These are phyloP conservation scores for Brachionus angularis DNA, from an alignment of 1,140 invertebrate species.

Conservation along the genomic window DNA sequence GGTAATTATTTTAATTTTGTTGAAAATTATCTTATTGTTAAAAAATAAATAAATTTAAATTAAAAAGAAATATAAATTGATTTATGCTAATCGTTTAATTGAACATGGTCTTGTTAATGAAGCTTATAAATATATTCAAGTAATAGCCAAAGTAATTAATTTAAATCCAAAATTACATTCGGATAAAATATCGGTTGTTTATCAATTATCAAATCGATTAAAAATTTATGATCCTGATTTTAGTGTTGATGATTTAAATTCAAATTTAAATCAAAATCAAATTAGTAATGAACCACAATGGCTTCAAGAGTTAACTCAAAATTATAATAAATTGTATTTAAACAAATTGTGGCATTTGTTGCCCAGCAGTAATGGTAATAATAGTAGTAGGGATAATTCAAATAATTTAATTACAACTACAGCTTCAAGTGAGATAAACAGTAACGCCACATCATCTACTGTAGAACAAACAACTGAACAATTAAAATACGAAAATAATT, in stretches of 20 bases:
- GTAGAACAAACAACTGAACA: too few species aligned
- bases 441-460: too few species aligned
- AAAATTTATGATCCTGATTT: constrained; percentile 71
- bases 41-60: constrained; percentile 4
- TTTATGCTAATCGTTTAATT: constrained; percentile 68
- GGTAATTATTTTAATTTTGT: background rate
- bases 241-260: background rate
- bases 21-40: background rate
- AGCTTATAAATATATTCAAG: constrained; percentile 47
- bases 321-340: constrained; percentile 5
- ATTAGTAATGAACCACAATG: background rate
- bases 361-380: background rate
- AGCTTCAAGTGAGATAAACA: too few species aligned
- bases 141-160: constrained; percentile 51
- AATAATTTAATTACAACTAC: too few species aligned
- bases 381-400: background rate
- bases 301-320: background rate
- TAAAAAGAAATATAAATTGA: constrained; percentile 60
- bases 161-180: constrained; percentile 63
- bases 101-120: constrained; percentile 73
- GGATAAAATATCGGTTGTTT: constrained; percentile 28
- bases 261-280: too few species aligned
- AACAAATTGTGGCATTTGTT: constrained; percentile 11
- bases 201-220: constrained; percentile 66
- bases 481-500: too few species aligned